A percentile compares a stretch with the other conserved stretches of the same genome.
Evolutionary conservation across 2,113 vertebrate genomes (phyloP).

Genomic region (Xiphias gladius): DNA sequence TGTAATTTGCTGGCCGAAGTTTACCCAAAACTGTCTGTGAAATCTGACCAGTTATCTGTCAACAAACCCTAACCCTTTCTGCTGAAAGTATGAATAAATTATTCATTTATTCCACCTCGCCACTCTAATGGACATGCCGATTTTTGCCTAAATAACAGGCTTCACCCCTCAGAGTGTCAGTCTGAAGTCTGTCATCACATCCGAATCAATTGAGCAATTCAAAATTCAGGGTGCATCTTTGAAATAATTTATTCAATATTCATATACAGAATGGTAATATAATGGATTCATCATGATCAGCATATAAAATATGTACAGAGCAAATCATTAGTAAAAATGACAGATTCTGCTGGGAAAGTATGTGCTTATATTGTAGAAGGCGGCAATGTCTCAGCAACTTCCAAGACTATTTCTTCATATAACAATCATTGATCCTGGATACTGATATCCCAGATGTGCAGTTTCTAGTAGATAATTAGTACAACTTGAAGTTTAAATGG

Average conservation of each 20-base stretch:
- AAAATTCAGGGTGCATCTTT: constrained; percentile 42
- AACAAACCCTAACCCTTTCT: not conserved
- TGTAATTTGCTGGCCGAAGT: not conserved
- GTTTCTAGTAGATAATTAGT: constrained; percentile 43
- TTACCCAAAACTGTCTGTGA: not conserved
- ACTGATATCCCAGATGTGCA: constrained; percentile 52
- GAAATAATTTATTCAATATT: constrained; percentile 87
- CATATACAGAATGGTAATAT: constrained; percentile 70
- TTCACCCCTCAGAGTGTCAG: not conserved
- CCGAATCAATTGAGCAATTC: constrained; percentile 12
- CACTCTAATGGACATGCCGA: constrained; percentile 1
- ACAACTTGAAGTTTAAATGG: constrained; percentile 42
- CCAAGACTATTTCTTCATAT: constrained; percentile 49
- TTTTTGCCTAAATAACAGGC: not conserved
- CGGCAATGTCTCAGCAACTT: constrained; percentile 54
- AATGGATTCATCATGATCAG: constrained; percentile 68
- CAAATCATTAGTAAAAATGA: constrained; percentile 75
- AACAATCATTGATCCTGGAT: constrained; percentile 60
- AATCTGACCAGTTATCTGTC: not conserved
- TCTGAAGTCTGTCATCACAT: constrained; percentile 7
- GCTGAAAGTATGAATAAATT: constrained; percentile 5
- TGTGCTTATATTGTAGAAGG: constrained; percentile 76
- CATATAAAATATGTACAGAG: constrained; percentile 87
- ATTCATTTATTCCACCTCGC: not conserved
- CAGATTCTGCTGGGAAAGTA: constrained; percentile 65